Percentiles rank a stretch among this genome's conserved stretches.
These are phyloP conservation scores for Polydrusus pterygomalis DNA, from an alignment of 2,888 invertebrate species.

Conservation along the genomic window DNA sequence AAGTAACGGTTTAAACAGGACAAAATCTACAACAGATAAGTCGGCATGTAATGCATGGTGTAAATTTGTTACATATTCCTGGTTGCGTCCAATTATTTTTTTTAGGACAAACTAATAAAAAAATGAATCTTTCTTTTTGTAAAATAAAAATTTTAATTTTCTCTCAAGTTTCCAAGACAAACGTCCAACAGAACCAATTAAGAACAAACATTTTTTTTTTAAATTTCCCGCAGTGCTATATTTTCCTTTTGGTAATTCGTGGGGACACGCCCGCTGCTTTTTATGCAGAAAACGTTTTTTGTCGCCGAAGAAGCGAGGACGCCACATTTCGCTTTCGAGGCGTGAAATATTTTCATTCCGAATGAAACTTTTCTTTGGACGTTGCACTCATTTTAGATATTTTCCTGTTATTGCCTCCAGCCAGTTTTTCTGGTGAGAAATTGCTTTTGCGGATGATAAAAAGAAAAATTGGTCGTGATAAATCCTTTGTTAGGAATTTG, in stretches of 20 bases:
- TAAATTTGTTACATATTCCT: too few relatives aligned
- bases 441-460: constrained; percentile 27
- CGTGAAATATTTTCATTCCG: constrained; percentile 11
- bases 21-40: too few relatives aligned
- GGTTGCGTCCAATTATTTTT: too few relatives aligned
- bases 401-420: constrained; percentile 20
- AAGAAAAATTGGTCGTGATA: constrained; percentile 20
- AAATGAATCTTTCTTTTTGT: too few relatives aligned
- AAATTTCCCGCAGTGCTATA: constrained; percentile 2
- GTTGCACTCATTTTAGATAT: constrained; percentile 26
- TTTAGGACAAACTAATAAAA: too few relatives aligned
- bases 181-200: neutral
- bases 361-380: constrained; percentile 28
- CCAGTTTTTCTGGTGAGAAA: constrained; percentile 21
- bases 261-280: constrained; percentile 3
- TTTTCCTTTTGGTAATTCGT: neutral
- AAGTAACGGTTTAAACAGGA: too few relatives aligned
- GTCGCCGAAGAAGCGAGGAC: constrained; percentile 4
- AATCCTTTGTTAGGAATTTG: constrained; percentile 27
- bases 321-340: neutral
- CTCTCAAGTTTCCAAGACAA: neutral
- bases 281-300: constrained; percentile 18
- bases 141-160: too few relatives aligned
- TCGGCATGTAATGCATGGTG: too few relatives aligned
- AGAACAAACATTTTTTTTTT: neutral